phyloP scores from a whole-genome alignment of 2,888 invertebrate species.

The Chironomus riparius region DNA sequence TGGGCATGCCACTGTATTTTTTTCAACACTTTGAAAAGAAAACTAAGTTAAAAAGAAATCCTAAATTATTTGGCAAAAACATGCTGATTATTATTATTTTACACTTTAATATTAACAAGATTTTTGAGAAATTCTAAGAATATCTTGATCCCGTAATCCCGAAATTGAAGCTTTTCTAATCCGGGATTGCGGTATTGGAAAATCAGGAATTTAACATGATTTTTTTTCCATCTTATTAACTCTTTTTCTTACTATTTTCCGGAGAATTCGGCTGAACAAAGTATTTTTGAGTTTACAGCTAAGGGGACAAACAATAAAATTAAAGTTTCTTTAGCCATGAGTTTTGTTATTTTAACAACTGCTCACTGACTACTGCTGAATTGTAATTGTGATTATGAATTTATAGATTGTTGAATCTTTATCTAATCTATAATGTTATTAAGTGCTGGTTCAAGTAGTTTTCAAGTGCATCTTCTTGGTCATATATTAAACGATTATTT shows the following conservation, averaged over 20 bases:
- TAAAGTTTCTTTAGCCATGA: neutral
- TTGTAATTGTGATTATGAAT: neutral
- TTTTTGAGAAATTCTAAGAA: too few species aligned
- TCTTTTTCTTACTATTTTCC: neutral
- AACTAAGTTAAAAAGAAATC: too few species aligned
- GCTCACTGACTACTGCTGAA: neutral
- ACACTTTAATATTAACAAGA: too few species aligned
- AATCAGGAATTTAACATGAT: neutral
- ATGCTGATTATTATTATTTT: too few species aligned
- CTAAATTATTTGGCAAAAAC: too few species aligned
- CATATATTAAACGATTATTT: too few species aligned
- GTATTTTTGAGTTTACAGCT: neutral
- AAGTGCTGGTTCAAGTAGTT: too few species aligned
- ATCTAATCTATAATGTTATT: neutral
- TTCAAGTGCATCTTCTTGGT: neutral
- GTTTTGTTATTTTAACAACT: neutral
- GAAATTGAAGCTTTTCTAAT: too few species aligned
- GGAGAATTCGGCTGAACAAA: neutral
- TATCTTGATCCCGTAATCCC: too few species aligned
- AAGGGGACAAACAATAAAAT: neutral
- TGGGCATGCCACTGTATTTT: too few species aligned
- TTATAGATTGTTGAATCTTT: neutral
- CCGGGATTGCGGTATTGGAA: too few species aligned
- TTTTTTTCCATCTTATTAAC: neutral
- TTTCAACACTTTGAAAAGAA: too few species aligned